Base-by-base conservation (phyloP, 2,888 invertebrate species). In the Entomobrya proxima region DNA sequence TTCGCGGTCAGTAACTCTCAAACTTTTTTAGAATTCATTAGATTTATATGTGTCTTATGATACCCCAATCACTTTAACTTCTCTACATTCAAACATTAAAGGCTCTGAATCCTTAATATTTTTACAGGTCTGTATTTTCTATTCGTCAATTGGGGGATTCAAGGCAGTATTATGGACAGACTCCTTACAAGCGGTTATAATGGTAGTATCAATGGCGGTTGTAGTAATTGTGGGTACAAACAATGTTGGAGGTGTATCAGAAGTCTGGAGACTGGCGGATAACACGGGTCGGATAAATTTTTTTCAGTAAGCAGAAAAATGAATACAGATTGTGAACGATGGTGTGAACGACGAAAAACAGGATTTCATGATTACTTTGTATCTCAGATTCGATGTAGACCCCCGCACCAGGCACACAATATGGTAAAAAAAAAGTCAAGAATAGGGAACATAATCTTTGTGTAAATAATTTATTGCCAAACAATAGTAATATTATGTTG, bases 101-200 rank as follows among this genome's bases (percentile, higher is more conserved):
- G n/a, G n/a, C n/a, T n/a, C n/a, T n/a, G n/a, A n/a, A n/a, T n/a
- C n/a, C n/a, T n/a, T n/a, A n/a, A n/a, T n/a, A n/a, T n/a, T n/a
- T n/a, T n/a, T n/a, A n/a, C n/a, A n/a, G n/a, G n/a, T 89, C 6
- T 90, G 90, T 72, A 89, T 90, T 27, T 89, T 89, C 58, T 90
- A 90, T 72, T 89, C 89, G 4, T 88, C 90, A 0, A 76, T 90
- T 64, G 89, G 89, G 27, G 89, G 89, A 13, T 79, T 89, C 30
- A 89, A 89, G 82, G 89, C 89, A 21, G 89, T 89, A 13, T 44
- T 89, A 44, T 88, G 87, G 88, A 88, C 88, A 27, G 89, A 89
- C 50, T 69, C 85, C 5, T 77, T 90, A 0, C 90, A 90, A 47
- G 89, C 88, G 0, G 76, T 88, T 0, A 88, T 90, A 9, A 89